A percentile compares a stretch with the other conserved stretches of the same genome.
Conservation (phyloP, 2,797 vertebrate genomes). For the Mycteria americana region DNA sequence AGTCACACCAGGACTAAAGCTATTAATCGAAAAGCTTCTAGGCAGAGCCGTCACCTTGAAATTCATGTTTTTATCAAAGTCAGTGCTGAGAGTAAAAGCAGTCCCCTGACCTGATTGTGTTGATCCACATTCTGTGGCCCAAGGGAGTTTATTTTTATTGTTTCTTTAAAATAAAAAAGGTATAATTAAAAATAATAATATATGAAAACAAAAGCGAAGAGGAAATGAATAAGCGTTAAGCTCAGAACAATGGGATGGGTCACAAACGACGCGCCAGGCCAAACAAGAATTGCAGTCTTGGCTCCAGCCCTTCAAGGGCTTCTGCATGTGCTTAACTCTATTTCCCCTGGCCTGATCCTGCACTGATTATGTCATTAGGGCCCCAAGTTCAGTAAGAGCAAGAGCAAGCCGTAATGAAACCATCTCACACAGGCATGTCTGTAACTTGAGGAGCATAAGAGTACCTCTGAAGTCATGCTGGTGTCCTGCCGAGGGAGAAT, state of each 20-base stretch:
- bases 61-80: not conserved
- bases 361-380: not conserved
- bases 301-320: not conserved
- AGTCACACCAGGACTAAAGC: not conserved
- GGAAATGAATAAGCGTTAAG: constrained; percentile 55
- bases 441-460: not conserved
- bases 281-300: not conserved
- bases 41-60: not conserved
- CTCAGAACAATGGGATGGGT: constrained; percentile 58
- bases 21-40: not conserved
- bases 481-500: not conserved
- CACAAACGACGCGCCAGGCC: accelerated
- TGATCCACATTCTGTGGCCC: not conserved
- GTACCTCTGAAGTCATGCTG: not conserved
- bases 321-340: not conserved
- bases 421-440: not conserved
- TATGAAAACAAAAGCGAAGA: constrained; percentile 17
- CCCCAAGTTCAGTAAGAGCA: not conserved
- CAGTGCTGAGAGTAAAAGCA: not conserved
- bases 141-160: constrained; percentile 29
- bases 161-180: constrained; percentile 38
- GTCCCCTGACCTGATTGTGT: not conserved
- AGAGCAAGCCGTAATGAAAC: not conserved
- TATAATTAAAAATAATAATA: constrained; percentile 41
- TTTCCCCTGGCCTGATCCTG: not conserved